These are phyloP conservation scores for Dysdera silvatica DNA, from an alignment of 1,140 invertebrate species.

Conservation along the genomic window DNA sequence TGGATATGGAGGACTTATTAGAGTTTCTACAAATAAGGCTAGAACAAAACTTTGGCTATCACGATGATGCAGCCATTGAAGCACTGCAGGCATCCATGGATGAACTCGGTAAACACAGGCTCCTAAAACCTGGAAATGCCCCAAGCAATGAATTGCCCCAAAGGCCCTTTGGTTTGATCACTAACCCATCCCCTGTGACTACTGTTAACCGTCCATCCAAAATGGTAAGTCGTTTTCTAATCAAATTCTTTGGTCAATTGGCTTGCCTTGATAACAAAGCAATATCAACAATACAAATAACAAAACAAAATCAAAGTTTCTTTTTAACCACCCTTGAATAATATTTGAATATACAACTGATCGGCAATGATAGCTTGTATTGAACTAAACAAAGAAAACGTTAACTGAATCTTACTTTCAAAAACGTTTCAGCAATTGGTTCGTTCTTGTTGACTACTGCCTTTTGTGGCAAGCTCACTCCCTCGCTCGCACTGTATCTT, in stretches of 20 bases:
- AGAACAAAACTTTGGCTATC: constrained; percentile 86
- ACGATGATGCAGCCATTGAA: constrained; percentile 82
- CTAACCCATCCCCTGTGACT: constrained; percentile 15
- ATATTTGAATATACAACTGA: neutral
- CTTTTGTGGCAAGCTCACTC: no score
- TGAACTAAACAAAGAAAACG: no score
- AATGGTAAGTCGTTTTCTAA: neutral
- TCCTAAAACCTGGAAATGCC: constrained; percentile 67
- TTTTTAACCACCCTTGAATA: neutral
- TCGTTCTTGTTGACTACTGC: no score
- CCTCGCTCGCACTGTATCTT: no score
- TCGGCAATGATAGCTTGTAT: neutral
- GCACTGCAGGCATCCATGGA: constrained; percentile 73
- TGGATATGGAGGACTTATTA: constrained; percentile 86
- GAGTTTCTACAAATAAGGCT: constrained; percentile 72
- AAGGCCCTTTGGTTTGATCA: constrained; percentile 69
- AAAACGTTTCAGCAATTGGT: no score
- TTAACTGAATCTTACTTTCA: no score
- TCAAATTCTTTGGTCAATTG: neutral
- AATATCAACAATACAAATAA: neutral
- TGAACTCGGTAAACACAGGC: constrained; percentile 58
- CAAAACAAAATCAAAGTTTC: neutral
- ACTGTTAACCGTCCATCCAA: neutral
- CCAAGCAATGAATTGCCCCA: constrained; percentile 71
- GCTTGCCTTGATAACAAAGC: neutral